Base-by-base conservation (phyloP, 2,888 invertebrate genomes). In the Phrixothrix hirtus region DNA sequence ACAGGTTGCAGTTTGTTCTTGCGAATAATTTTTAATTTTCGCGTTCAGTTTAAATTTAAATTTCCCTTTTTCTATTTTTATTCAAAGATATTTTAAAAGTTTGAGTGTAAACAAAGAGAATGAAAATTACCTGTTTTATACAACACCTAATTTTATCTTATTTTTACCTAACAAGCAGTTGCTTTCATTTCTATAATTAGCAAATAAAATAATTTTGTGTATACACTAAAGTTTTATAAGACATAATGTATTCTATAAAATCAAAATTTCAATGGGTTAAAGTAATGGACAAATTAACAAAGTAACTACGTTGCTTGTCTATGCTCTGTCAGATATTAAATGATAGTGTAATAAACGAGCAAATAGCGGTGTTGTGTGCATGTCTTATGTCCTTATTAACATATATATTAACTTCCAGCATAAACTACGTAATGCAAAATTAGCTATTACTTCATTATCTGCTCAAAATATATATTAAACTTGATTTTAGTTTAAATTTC, bases 391-490 rank as follows among this genome's bases (percentile, higher is more conserved):
- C 57, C 66, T 66, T 66, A 73, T 73, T 72, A 73, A 71, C 73
- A 73, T 73, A 71, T 72, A 73, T 72, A 73, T 72, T 73, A 73
- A 72, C 64, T 69, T 64, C 64, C 49, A 51, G 57, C 58, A 56
- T 56, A 61, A 60, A 53, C 54, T 59, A 60, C 60, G 58, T 60
- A 59, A 63, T 61, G 55, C 52, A 57, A 64, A 64, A 64, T 66
- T 48, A 48, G 48, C 41, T 48, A 38, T 42, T 48, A 35, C 39
- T 14, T 13, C 15, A 12, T 4, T 34, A 10, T n/a, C n/a, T n/a
- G n/a, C n/a, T n/a, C n/a, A n/a, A n/a, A n/a, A n/a, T n/a, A n/a
- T n/a, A n/a, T n/a, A n/a, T n/a, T n/a, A n/a, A n/a, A n/a, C n/a
- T n/a, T n/a, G n/a, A n/a, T n/a, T n/a, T n/a, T n/a, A n/a, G n/a